phyloP scores from a whole-genome alignment of 2,888 invertebrate genomes.

The Entomobrya multifasciata region DNA sequence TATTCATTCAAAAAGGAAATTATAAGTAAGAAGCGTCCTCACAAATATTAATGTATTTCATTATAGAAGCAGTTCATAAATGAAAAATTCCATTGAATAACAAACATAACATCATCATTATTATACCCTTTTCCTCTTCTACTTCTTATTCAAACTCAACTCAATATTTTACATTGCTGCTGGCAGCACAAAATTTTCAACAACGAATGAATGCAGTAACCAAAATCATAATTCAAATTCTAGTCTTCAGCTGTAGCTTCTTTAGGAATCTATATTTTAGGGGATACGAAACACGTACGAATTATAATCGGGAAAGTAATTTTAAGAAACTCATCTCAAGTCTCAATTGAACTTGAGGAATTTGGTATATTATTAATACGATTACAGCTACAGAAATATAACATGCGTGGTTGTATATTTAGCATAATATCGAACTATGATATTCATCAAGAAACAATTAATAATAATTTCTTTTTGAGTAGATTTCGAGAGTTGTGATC shows the following conservation, averaged over 20 bases:
- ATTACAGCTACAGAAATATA: too few relatives aligned
- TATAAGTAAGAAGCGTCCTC: not conserved
- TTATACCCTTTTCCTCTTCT: not conserved
- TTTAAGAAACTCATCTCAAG: slow-evolving; percentile 39
- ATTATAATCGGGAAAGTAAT: slow-evolving; percentile 21
- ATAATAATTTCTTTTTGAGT: too few relatives aligned
- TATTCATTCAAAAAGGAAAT: not conserved
- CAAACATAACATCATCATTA: slow-evolving; percentile 14
- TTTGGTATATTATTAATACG: slow-evolving; percentile 43
- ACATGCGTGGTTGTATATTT: too few relatives aligned
- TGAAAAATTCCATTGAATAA: slow-evolving; percentile 64
- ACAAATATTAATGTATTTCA: slow-evolving; percentile 2
- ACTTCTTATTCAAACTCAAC: slow-evolving; percentile 32
- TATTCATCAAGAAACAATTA: slow-evolving; percentile 1
- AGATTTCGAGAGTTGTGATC: too few relatives aligned
- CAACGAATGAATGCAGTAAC: slow-evolving; percentile 59
- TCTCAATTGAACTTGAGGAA: too few relatives aligned
- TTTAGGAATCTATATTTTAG: too few relatives aligned
- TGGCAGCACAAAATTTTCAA: slow-evolving; percentile 33
- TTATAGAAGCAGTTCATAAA: slow-evolving; percentile 29
- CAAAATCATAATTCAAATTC: slow-evolving; percentile 66
- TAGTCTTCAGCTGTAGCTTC: too few relatives aligned
- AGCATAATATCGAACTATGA: not conserved
- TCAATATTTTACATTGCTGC: slow-evolving; percentile 40
- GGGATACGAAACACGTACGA: too few relatives aligned